phyloP scores from a whole-genome alignment of 2,888 invertebrate species.

The Andrena bicolor region DNA sequence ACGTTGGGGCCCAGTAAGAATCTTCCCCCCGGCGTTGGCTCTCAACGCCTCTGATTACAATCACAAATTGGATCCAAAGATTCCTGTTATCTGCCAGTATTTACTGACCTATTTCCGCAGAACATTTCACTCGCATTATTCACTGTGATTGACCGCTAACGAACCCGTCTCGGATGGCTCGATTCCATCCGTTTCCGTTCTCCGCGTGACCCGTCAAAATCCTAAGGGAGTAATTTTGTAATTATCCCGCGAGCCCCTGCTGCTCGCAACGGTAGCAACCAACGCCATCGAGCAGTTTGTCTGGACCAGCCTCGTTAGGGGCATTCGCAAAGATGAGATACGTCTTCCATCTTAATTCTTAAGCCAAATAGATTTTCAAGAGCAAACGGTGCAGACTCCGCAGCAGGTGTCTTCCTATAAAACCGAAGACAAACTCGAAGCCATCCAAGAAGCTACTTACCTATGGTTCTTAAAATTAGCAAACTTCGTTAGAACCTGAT shows the following conservation, averaged over 20 bases:
- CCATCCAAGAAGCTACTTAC: too few relatives aligned
- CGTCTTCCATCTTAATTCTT: conserved; percentile 69
- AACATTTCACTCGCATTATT: conserved; percentile 52
- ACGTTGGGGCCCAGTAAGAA: too few relatives aligned
- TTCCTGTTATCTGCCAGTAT: conserved; percentile 1
- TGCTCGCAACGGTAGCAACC: conserved; percentile 66
- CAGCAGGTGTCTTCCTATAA: too few relatives aligned
- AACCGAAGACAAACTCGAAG: too few relatives aligned
- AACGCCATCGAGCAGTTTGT: conserved; percentile 61
- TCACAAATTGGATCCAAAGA: neutral
- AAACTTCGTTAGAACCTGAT: too few relatives aligned
- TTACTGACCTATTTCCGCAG: neutral
- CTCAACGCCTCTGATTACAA: too few relatives aligned
- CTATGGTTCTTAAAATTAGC: too few relatives aligned
- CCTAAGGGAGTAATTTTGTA: conserved; percentile 74
- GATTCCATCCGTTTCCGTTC: conserved; percentile 39
- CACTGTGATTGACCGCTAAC: conserved; percentile 66
- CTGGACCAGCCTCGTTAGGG: conserved; percentile 62
- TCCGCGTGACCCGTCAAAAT: conserved; percentile 55
- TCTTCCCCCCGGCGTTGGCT: too few relatives aligned
- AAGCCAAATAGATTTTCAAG: too few relatives aligned
- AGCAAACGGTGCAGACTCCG: too few relatives aligned
- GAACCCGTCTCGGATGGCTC: conserved; percentile 54
- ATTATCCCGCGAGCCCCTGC: conserved; percentile 64
- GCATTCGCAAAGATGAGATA: conserved; percentile 61